Conservation (phyloP, 2,888 invertebrate species). For the Lysandra bellargus region DNA sequence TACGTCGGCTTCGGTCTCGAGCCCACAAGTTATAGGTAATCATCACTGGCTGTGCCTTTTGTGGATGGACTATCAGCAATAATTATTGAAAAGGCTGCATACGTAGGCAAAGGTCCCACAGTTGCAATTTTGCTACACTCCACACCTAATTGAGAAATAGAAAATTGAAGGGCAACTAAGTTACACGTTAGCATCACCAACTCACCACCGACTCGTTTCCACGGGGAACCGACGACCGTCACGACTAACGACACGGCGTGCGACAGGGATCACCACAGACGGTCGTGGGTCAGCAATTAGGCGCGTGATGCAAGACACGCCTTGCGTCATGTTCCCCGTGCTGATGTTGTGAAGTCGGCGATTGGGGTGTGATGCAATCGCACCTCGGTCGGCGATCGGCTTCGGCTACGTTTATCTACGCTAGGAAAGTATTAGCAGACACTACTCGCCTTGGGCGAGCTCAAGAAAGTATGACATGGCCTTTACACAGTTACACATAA, state of each 20-base stretch:
- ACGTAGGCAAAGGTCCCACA: background rate
- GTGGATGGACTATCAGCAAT: background rate
- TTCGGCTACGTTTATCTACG: slow-evolving; percentile 23
- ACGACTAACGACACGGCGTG: background rate
- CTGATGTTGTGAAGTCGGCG: slow-evolving; percentile 6
- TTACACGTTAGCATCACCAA: slow-evolving; percentile 13
- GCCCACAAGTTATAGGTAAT: background rate
- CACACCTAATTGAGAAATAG: slow-evolving; percentile 13
- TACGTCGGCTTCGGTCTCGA: background rate
- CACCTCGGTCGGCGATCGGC: slow-evolving; percentile 13
- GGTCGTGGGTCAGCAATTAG: slow-evolving; percentile 17
- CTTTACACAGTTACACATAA: slow-evolving; percentile 7
- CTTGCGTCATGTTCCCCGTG: slow-evolving; percentile 23
- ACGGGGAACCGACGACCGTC: slow-evolving; percentile 12
- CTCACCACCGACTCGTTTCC: slow-evolving; percentile 25
- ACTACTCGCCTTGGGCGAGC: slow-evolving; percentile 4
- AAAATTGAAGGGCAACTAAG: slow-evolving; percentile 12
- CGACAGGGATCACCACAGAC: background rate
- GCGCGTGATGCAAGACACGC: slow-evolving; percentile 18
- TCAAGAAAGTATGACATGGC: slow-evolving; percentile 3
- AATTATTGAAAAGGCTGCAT: background rate
- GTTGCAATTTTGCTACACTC: background rate
- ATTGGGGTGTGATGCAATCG: slow-evolving; percentile 12
- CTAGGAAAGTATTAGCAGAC: slow-evolving; percentile 27
- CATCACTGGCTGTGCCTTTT: background rate